Percentiles rank a stretch among this genome's conserved stretches.
phyloP scores from a whole-genome alignment of 2,888 invertebrate species.

The Margaritifera margaritifera region DNA sequence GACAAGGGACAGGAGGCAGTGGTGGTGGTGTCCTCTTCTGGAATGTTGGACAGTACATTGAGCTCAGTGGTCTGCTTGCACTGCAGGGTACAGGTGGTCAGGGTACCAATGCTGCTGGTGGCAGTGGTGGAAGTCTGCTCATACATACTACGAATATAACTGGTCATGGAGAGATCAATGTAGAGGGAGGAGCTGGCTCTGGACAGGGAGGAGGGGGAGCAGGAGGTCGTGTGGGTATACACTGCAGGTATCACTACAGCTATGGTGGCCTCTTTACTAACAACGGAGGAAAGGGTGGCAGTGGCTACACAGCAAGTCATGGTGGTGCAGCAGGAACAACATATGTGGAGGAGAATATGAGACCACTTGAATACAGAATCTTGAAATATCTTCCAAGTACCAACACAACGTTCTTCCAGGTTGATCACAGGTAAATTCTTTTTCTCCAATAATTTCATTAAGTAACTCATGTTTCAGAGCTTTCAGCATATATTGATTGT shows the following conservation, averaged over 20 bases:
- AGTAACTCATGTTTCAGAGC: no score
- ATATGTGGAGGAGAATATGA: conserved; percentile 55
- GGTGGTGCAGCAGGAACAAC: conserved; percentile 61
- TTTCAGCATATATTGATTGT: no score
- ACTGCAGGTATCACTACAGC: conserved; percentile 53
- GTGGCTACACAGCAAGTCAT: conserved; percentile 13
- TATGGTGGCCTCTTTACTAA: conserved; percentile 54
- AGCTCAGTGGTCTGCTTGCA: conserved; percentile 53
- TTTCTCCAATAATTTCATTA: neutral
- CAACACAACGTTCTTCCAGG: conserved; percentile 54
- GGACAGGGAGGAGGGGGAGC: conserved; percentile 46
- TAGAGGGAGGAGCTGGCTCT: conserved; percentile 50
- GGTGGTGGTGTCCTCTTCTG: conserved; percentile 57
- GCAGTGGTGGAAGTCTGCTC: conserved; percentile 56
- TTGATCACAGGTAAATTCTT: conserved; percentile 35
- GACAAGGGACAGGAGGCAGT: conserved; percentile 46
- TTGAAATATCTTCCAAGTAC: conserved; percentile 47
- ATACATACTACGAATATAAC: conserved; percentile 57
- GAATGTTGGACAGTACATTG: conserved; percentile 52
- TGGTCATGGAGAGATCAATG: conserved; percentile 58
- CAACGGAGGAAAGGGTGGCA: conserved; percentile 46
- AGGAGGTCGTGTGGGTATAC: conserved; percentile 55
- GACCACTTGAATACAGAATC: conserved; percentile 55
- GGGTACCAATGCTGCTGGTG: conserved; percentile 52
- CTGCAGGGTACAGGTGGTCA: conserved; percentile 45